Base-by-base conservation (phyloP, 1,140 invertebrate species). In the Caligus rogercresseyi region DNA sequence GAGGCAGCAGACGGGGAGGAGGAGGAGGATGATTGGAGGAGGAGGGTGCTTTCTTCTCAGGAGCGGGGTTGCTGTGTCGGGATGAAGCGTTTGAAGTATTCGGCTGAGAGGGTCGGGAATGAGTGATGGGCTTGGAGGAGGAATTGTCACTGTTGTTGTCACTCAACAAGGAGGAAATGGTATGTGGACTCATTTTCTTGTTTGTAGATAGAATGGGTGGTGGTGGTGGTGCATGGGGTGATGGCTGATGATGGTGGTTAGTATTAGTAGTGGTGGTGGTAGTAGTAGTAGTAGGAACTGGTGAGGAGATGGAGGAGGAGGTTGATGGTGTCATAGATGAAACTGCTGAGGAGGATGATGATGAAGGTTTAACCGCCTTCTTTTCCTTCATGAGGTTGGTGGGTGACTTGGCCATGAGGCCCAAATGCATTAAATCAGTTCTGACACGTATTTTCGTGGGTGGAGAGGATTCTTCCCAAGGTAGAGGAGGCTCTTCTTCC, bases 371-470 rank as follows among this genome's bases (percentile, higher is more conserved):
- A n/a, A n/a, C n/a, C n/a, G n/a, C n/a, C n/a, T n/a, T n/a, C n/a
- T 43, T 43, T 11, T 43, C 31, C 31, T 16, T 54, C 57, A 60
- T 60, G 24, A 60, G 23, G 57, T 60, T 60, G 7, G 21, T n/a
- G 2, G 24, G 16, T 1, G 58, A 26, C 21, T 54, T 62, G 3
- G 31, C 43, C 16, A 63, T 63, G 1, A 63, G 61, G 16, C 61
- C 61, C 18, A 63, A 23, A 24, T 63, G 21, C 61, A 63, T 63
- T 19, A 63, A 54, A 26, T 63, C 61, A 3, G 16, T 20, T 55
- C 61, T 58, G 18, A 63, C 61, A 16, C 61, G 18, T 21, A 63
- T 63, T 24, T 63, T 63, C 1, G 61, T 25, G n/a, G 61, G 21
- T 23, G 52, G 19, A 25, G 18, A 20, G 20, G 18, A 14, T n/a